Percentiles rank a stretch among this genome's conserved stretches.
phyloP scores from a whole-genome alignment of 2,113 vertebrate genomes.

The Alligator mississippiensis region DNA sequence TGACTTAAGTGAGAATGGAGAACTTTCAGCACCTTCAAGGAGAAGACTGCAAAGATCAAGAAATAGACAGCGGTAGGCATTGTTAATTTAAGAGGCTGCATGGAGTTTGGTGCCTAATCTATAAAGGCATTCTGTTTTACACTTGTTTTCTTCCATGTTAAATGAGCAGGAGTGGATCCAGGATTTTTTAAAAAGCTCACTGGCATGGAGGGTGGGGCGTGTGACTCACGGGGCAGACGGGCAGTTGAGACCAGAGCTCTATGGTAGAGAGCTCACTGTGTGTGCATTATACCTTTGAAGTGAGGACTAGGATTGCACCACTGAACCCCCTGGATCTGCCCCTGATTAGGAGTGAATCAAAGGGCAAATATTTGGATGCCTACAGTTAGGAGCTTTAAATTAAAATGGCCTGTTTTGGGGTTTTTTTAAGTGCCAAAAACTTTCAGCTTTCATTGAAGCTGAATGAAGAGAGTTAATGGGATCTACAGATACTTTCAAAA shows the following conservation, averaged over 20 bases:
- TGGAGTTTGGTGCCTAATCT: neutral
- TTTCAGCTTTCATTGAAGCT: neutral
- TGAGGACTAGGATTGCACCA: neutral
- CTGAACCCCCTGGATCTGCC: neutral
- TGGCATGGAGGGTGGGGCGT: too few relatives aligned
- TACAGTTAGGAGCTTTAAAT: neutral
- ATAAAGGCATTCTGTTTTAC: neutral
- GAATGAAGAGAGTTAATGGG: neutral
- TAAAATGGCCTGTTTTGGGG: neutral
- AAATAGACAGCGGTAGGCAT: neutral
- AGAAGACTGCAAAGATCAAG: neutral
- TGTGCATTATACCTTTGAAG: too few relatives aligned
- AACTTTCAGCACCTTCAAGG: neutral
- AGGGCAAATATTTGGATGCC: slow-evolving; percentile 37
- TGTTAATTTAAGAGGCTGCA: neutral
- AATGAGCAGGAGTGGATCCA: neutral
- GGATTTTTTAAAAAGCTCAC: too few relatives aligned
- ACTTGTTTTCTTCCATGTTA: neutral
- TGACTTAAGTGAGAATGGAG: neutral
- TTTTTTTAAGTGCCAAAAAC: neutral
- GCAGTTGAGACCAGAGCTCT: too few relatives aligned
- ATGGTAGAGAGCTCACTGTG: too few relatives aligned
- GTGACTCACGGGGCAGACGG: too few relatives aligned
- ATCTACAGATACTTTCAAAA: neutral
- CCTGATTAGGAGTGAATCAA: slow-evolving; percentile 6